Conservation (phyloP, 2,888 invertebrate genomes). For the Aethes cnicana region DNA sequence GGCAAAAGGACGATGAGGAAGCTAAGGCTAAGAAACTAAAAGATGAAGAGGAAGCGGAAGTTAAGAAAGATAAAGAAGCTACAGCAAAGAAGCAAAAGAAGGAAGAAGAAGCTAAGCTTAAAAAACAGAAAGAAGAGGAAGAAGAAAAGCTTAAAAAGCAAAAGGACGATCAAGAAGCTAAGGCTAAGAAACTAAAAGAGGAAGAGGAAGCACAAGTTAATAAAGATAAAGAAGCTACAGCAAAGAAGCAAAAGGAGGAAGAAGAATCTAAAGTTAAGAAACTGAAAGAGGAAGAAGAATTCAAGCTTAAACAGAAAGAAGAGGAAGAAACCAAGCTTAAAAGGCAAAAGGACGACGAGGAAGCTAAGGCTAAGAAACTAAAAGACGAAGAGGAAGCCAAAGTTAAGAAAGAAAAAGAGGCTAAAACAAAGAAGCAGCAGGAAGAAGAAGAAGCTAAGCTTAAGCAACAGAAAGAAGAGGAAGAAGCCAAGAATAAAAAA, state of each 20-base stretch:
- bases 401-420: slow-evolving; percentile 16
- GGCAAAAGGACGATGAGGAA: slow-evolving; percentile 30
- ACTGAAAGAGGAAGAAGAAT: slow-evolving; percentile 2
- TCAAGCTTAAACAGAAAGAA: slow-evolving; percentile 11
- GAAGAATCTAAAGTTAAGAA: slow-evolving; percentile 24
- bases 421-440: not conserved
- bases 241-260: slow-evolving; percentile 36
- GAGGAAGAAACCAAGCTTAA: not conserved
- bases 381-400: slow-evolving; percentile 34
- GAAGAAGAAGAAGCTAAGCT: slow-evolving; percentile 23
- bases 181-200: slow-evolving; percentile 3
- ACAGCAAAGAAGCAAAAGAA: slow-evolving; percentile 2
- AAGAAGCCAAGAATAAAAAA: slow-evolving; percentile 22
- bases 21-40: not conserved
- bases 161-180: slow-evolving; percentile 31
- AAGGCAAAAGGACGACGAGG: slow-evolving; percentile 17
- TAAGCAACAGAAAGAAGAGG: slow-evolving; percentile 1
- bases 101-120: slow-evolving; percentile 12
- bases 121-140: slow-evolving; percentile 37
- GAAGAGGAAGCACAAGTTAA: slow-evolving; percentile 21
- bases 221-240: slow-evolving; percentile 33
- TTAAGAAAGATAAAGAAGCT: no score
- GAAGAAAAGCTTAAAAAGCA: slow-evolving; percentile 16
- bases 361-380: not conserved
- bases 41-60: slow-evolving; percentile 10